These are phyloP conservation scores for Labeo catla DNA, from an alignment of 2,113 vertebrate species.

Conservation along the genomic window DNA sequence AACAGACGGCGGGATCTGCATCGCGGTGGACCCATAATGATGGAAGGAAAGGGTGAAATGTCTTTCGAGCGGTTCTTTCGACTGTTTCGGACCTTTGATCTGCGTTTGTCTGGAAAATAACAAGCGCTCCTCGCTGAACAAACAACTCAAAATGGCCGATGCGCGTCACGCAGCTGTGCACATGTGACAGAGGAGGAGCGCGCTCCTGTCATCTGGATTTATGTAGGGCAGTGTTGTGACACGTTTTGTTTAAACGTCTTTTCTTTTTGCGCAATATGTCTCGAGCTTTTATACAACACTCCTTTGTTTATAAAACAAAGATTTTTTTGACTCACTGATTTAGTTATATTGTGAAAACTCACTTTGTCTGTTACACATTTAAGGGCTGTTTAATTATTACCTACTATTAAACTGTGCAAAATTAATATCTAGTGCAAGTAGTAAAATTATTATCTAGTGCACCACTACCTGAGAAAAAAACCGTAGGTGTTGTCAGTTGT, in stretches of 20 bases:
- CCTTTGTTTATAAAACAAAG: too few species aligned
- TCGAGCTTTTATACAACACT: background rate
- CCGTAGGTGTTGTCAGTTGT: too few species aligned
- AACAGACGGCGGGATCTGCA: slow-evolving; percentile 83
- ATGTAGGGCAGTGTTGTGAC: background rate
- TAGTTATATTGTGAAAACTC: too few species aligned
- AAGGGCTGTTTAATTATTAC: too few species aligned
- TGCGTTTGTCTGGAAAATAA: slow-evolving; percentile 61
- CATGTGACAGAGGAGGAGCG: slow-evolving; percentile 38
- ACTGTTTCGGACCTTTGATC: slow-evolving; percentile 47
- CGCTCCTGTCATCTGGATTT: background rate
- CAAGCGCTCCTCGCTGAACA: slow-evolving; percentile 64
- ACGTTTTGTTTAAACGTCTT: background rate
- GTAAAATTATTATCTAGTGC: too few species aligned
- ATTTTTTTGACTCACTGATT: too few species aligned
- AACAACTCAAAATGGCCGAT: slow-evolving; percentile 79
- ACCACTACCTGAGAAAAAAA: too few species aligned
- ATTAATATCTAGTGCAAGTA: too few species aligned
- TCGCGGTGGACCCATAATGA: slow-evolving; percentile 84
- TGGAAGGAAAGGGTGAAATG: slow-evolving; percentile 72
- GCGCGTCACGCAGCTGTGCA: slow-evolving; percentile 73
- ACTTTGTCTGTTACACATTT: too few species aligned
- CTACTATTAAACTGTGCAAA: too few species aligned
- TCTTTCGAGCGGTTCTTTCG: slow-evolving; percentile 64
- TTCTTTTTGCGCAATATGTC: background rate